Percentiles rank a stretch among this genome's conserved stretches.
These are phyloP conservation scores for Cnemophilus loriae DNA, from an alignment of 2,113 vertebrate species.

Conservation along the genomic window DNA sequence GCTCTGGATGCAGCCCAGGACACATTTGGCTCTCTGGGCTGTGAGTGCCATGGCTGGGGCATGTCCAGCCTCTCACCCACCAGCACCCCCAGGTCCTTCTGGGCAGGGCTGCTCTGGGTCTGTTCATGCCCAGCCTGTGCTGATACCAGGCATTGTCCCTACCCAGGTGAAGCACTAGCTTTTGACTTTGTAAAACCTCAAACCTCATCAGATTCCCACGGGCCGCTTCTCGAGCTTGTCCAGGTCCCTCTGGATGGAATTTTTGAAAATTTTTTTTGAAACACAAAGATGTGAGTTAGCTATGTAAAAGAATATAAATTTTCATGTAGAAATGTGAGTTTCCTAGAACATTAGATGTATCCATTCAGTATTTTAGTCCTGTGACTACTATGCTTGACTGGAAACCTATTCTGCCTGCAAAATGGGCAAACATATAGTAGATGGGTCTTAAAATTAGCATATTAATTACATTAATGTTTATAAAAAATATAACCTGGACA, in stretches of 20 bases:
- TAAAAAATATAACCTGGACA: not conserved
- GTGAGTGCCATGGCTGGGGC: not conserved
- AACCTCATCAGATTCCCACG: not conserved
- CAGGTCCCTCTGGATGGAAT: no score
- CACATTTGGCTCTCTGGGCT: not conserved
- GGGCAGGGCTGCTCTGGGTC: not conserved
- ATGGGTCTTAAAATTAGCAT: not conserved
- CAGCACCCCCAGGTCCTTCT: not conserved
- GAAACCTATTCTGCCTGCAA: not conserved
- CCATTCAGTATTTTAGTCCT: not conserved
- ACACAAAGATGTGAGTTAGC: not conserved
- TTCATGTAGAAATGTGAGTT: not conserved
- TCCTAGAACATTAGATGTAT: not conserved
- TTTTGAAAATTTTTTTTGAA: no score
- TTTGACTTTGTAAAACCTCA: no score
- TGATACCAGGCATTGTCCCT: fast-evolving
- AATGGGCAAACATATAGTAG: not conserved
- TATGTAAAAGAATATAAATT: not conserved
- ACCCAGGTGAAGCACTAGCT: no score
- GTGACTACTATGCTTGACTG: not conserved
- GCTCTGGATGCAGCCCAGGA: not conserved
- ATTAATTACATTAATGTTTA: not conserved
- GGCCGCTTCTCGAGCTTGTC: fast-evolving
- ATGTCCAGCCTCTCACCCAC: not conserved
- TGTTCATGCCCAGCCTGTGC: not conserved